Base-by-base conservation (phyloP, 2,113 vertebrate genomes). In the Tiliqua scincoides region DNA sequence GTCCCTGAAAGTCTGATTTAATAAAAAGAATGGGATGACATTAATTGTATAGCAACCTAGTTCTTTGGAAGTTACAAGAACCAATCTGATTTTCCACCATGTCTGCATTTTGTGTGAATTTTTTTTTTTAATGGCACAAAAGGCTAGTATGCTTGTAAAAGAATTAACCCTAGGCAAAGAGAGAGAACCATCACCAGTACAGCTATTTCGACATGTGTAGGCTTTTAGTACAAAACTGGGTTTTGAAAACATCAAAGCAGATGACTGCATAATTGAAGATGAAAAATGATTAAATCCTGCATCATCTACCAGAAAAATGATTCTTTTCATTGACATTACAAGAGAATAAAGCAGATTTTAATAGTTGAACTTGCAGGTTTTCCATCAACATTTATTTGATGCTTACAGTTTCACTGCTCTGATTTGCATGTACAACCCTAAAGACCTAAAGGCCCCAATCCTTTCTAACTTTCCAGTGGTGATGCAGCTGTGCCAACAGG, bases 31-130 rank as follows among this genome's bases (percentile, higher is more conserved):
- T 68, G 14, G 57, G 21, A 57, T 14, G 17, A 4, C 48, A 32
- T 54, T 23, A 84, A 27, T 10, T 87, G 86, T 0, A 0, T 54
- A 43, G 87, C 84, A 88, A 93, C 8, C 2, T 83, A 83, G 30
- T 6, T 11, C 27, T 14, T 35, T 1, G 37, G 3, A 85, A 79
- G 40, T 85, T 62, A 79, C 4, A 52, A 72, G 62, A 23, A 11
- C 3, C 23, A 8, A 48, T 48, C 40, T 61, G 48, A 21, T 83
- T 86, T 75, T 40, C 68, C 68, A 82, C 21, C 74, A 3, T 74
- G 14, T 65, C 7, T 77, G 2, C 35, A 83, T 74, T 11, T 21
- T 12, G 68, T 20, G 0, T 0, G 74, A 14, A 0, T 0, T 48
- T 48, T 48, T 48, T 48, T 59, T 79, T 84, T 78, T 30, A 57